Base-by-base conservation (phyloP, 2,888 invertebrate genomes). In the Thecocarcelia acutangulata region DNA sequence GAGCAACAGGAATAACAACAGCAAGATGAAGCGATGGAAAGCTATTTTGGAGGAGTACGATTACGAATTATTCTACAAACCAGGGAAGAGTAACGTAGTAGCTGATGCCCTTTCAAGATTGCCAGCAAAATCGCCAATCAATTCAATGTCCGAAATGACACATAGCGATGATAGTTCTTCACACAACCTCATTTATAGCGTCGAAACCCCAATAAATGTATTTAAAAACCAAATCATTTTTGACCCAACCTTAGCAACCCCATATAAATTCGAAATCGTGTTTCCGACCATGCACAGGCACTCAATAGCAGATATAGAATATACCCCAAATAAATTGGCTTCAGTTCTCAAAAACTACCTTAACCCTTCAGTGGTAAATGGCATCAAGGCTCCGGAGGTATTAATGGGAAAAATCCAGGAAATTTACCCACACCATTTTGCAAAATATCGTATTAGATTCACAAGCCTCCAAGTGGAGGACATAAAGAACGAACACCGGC, bases 101-200 rank as follows among this genome's bases (percentile, higher is more conserved):
- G 70, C 70, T 81, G 92, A 13, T 80, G 89, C 82, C 80, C 85
- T 0, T 40, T 91, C 69, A 17, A 40, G 21, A 78, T 11, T 24
- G 1, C n/a, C 24, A 19, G 15, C n/a, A n/a, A n/a, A 37, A 17
- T 1, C 48, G 11, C 24, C 21, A 24, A 24, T 24, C 3, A 24
- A 52, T 24, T 24, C 52, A 4, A 17, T 61, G 15, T 37, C 73
- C 1, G 19, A 13, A 3, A 44, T 44, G 2, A 24, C 6, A 9
- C 61, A 73, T 19, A 54, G 44, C 24, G 33, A 19, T 19, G 58
- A 83, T 19, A 79, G 78, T 42, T 81, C 79, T 8, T 4, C 52
- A 11, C 15, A 75, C 11, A 52, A 48, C 9, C 12, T 74, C 12
- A 46, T 80, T 15, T 61, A 12, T n/a, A 48, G 37, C 2, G 33